Evolutionary conservation across 92 coral and sea anemone genomes (phyloP), one percentile per base, ranked within the genome.

Genomic region (Zoanthus gigantus): DNA sequence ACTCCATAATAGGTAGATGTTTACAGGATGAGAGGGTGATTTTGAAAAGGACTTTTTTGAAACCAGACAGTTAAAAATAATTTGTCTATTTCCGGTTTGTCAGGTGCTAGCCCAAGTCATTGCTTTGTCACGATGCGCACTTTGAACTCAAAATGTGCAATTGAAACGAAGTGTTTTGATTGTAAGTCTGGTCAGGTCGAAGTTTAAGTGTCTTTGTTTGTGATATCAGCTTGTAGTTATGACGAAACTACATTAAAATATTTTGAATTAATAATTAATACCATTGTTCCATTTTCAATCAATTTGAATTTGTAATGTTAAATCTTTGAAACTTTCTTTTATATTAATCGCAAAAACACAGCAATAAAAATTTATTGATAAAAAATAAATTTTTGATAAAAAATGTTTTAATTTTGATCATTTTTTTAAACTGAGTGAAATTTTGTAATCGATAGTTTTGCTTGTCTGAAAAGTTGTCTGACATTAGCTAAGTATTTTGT

Each of bases 61-160:
- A 58, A 58, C 66, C 16, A 11, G 6, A 58, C 16, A 11, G 11
- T 58, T 14, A 58, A 58, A 58, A 2, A 58, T 11, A 58, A 58
- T 0, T 53, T 78, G 13, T 17, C 83, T 30, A 32, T 78, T 78
- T 78, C 83, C 83, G 83, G 83, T 78, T 78, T 57, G 69, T 31
- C 69, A 11, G 66, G 32, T 32, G 84, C 46, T 60, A 67, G 72
- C 72, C 84, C 31, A 79, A 23, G 2, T 23, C 72, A 23, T 5
- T 23, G 14, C 0, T 67, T 1, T 47, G 80, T 76, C 4, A 29
- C 42, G n/a, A 9, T 46, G 34, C 85, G 60, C 85, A 66, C 57
- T 63, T 77, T 77, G 82, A 77, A 57, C 68, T 17, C 46, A 34
- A 32, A 54, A 77, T 77, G 44, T 80, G 57, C 74, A 61, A 9